Base-by-base conservation (phyloP, 2,888 invertebrate species). In the Congeria kusceri region DNA sequence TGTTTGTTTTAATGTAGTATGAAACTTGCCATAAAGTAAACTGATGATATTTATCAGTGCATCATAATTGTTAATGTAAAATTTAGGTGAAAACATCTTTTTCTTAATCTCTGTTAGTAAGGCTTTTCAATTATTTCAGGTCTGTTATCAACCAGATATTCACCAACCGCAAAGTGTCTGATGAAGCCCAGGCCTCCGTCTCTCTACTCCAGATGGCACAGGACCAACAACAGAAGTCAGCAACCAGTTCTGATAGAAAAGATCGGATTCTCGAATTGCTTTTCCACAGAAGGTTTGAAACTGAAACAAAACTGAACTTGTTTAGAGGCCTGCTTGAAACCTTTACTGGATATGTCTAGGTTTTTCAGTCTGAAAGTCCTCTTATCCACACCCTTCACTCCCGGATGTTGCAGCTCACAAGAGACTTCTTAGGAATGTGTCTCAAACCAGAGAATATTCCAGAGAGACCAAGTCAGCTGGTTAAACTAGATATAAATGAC, bases 311-410 rank as follows among this genome's bases (percentile, higher is more conserved):
- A 20, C 49, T 49, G 18, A 20, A 49, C 18, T 32, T 61, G 61
- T 61, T 61, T 29, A 27, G 28, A 20, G 39, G 61, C 3, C 29
- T 61, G 29, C 20, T 61, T 7, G 56, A 47, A 7, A 53, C 27
- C 4, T 65, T 72, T 47, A 28, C 3, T 57, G 32, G 32, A 27
- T 66, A 47, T 59, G 68, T 68, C 13, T 59, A 49, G 20, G 15
- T 18, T 4, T 49, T 49, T 15, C 49, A 49, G 49, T 49, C 49
- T 49, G 49, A 49, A 15, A 9, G 49, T 15, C 49, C 49, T 20
- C 49, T 49, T 4, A 49, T 49, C 49, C 49, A 49, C 15, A 49
- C 49, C 20, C 49, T 49, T 49, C 49, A 49, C 49, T 5, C n/a
- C 15, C 18, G 4, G 4, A 49, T 49, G 49, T 4, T 49, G 18